Conservation (phyloP, 2,797 vertebrate species). For the Lepus oiostolus region DNA sequence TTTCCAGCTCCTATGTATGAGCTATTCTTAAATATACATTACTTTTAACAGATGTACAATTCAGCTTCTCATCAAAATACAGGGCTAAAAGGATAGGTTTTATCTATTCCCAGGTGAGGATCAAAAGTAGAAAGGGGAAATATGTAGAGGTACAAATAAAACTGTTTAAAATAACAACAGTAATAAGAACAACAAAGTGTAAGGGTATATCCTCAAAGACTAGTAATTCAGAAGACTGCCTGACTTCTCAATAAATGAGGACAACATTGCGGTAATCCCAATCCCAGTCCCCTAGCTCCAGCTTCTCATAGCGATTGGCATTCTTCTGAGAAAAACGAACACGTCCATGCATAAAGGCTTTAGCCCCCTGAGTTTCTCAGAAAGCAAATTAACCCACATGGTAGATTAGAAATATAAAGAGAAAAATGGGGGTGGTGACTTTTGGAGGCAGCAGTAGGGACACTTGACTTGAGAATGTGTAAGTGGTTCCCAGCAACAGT, state of each 20-base stretch:
- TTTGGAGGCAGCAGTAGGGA: neutral
- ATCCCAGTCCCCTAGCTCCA: neutral
- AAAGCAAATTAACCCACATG: constrained; percentile 73
- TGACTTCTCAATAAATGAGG: neutral
- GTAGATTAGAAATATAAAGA: constrained; percentile 68
- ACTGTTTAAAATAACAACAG: neutral
- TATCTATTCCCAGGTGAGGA: neutral
- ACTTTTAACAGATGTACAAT: neutral
- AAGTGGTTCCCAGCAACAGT: constrained; percentile 50
- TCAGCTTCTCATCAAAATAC: neutral
- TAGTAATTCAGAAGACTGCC: neutral
- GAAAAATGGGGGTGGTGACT: neutral
- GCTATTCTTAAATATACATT: neutral
- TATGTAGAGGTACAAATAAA: neutral
- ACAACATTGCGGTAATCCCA: neutral
- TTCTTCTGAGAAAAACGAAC: constrained; percentile 78
- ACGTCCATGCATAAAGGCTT: constrained; percentile 28
- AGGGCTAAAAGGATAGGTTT: neutral
- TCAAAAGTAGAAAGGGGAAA: neutral
- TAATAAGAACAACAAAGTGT: neutral
- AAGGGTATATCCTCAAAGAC: neutral
- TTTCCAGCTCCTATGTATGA: neutral
- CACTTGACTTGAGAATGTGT: constrained; percentile 58
- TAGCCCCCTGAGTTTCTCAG: constrained; percentile 37
- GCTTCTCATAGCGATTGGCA: constrained; percentile 27